Conservation (phyloP, 1,140 invertebrate genomes). For the Drosophila micromelanica region DNA sequence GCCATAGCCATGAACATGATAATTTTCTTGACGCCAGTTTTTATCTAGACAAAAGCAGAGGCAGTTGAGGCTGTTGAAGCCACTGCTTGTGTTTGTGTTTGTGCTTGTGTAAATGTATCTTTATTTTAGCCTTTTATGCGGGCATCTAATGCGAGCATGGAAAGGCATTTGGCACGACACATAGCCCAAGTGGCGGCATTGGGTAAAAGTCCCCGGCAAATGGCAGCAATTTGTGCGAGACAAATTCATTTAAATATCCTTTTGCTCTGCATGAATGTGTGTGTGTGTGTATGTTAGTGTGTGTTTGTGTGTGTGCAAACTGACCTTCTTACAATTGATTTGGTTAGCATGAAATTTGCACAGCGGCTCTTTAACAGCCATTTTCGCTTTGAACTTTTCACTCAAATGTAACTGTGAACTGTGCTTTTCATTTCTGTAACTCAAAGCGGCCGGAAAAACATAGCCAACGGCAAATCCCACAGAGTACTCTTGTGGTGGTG, state of each 20-base stretch:
- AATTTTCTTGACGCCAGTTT: slow-evolving; percentile 83
- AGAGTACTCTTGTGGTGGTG: slow-evolving; percentile 25
- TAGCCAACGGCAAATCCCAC: slow-evolving; percentile 70
- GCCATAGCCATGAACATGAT: slow-evolving; percentile 77
- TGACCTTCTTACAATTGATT: slow-evolving; percentile 80
- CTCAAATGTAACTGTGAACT: slow-evolving; percentile 65
- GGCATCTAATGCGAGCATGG: slow-evolving; percentile 70
- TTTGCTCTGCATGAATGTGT: slow-evolving; percentile 26
- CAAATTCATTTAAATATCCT: slow-evolving; percentile 83
- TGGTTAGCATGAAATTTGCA: slow-evolving; percentile 46
- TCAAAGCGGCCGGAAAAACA: slow-evolving; percentile 74
- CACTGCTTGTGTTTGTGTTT: slow-evolving; percentile 44
- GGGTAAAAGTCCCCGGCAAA: slow-evolving; percentile 67
- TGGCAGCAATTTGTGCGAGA: slow-evolving; percentile 81
- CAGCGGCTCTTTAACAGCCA: slow-evolving; percentile 45
- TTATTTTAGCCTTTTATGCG: slow-evolving; percentile 80
- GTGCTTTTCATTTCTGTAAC: slow-evolving; percentile 53
- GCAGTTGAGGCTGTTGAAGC: slow-evolving; percentile 22
- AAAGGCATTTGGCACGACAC: slow-evolving; percentile 78
- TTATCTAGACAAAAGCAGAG: slow-evolving; percentile 74
- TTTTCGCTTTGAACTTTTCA: slow-evolving; percentile 70
- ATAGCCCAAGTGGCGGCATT: slow-evolving; percentile 76
- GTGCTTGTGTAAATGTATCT: slow-evolving; percentile 74
- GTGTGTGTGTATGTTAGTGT: slow-evolving; percentile 9
- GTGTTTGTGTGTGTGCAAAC: slow-evolving; percentile 17